Evolutionary conservation across 2,888 invertebrate genomes (phyloP), one percentile per base, ranked within the genome.

Genomic region (Apamea monoglypha): DNA sequence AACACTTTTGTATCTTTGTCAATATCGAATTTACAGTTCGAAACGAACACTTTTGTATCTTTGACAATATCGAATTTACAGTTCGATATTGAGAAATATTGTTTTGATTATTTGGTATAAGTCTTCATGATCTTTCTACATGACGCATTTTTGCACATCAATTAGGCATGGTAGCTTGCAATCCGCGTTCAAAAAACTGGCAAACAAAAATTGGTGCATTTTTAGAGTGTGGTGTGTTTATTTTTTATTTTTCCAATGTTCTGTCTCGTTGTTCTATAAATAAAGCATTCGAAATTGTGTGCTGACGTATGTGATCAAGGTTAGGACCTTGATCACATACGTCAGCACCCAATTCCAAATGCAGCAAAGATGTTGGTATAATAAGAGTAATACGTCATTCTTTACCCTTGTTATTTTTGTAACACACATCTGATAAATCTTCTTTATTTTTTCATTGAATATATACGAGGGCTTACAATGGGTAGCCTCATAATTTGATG

Each of bases 371-470:
- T 21, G 47, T 29, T 64, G 36, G 36, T 50, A 64, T 64, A 81
- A 50, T 61, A 83, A 81, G n/a, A 75, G 29, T 59, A 83, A 78
- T 78, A 64, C n/a, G 63, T 40, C 69, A 81, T 76, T 47, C 44
- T 53, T 47, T 36, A 63, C 61, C 56, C 61, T 72, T 68, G 71
- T 84, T 82, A 69, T 69, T 72, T 72, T 84, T 44, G 56, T 73
- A 47, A 80, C 36, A 64, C 44, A 80, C 64, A 69, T 56, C 50
- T 73, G 80, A 73, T 53, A 84, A 72, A 76, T 77, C 36, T 74
- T 63, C 78, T 71, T 74, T 73, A 74, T 79, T 66, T 71, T 80
- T 73, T 72, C 59, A 78, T 81, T 82, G 50, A 77, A 72, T 85
- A 81, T 68, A 67, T 44, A 86, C 63, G 40, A 72, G 53, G 50